Conservation (phyloP, 2,113 vertebrate genomes). For the Podarcis cretensis region DNA sequence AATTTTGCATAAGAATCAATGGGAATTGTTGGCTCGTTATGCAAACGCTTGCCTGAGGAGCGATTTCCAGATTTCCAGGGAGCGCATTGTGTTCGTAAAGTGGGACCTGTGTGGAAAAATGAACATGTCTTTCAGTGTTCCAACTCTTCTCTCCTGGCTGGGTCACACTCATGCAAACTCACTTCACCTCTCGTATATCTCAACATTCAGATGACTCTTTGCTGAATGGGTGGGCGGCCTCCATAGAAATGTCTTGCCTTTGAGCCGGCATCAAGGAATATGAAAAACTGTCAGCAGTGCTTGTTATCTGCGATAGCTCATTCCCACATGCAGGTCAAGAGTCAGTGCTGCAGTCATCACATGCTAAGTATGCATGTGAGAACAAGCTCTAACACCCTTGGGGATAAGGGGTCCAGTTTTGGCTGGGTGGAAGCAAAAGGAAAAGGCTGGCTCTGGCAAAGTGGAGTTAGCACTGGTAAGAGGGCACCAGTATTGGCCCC, state of each 20-base stretch:
- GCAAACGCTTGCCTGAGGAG: too few relatives aligned
- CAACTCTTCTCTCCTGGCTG: not conserved
- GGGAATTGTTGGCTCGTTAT: too few relatives aligned
- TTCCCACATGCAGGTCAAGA: not conserved
- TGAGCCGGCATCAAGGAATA: not conserved
- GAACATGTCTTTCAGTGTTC: not conserved
- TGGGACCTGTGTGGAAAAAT: too few relatives aligned
- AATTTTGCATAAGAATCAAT: too few relatives aligned
- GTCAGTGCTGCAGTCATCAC: not conserved
- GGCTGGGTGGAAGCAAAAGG: not conserved
- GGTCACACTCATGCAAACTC: not conserved
- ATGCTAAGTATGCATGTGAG: not conserved
- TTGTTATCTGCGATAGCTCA: not conserved
- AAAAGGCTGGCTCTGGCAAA: not conserved
- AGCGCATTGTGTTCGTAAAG: too few relatives aligned
- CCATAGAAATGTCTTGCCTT: not conserved
- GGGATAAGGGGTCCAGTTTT: not conserved
- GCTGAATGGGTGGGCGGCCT: not conserved
- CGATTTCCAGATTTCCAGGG: too few relatives aligned
- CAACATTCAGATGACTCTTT: not conserved
- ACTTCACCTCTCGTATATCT: not conserved
- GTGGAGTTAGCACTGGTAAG: not conserved
- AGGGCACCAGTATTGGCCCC: not conserved
- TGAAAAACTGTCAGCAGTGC: not conserved
- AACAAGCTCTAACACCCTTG: not conserved